Percentiles rank a stretch among this genome's conserved stretches.
Conservation (phyloP, 2,797 vertebrate species). For the Hylomyscus alleni region DNA sequence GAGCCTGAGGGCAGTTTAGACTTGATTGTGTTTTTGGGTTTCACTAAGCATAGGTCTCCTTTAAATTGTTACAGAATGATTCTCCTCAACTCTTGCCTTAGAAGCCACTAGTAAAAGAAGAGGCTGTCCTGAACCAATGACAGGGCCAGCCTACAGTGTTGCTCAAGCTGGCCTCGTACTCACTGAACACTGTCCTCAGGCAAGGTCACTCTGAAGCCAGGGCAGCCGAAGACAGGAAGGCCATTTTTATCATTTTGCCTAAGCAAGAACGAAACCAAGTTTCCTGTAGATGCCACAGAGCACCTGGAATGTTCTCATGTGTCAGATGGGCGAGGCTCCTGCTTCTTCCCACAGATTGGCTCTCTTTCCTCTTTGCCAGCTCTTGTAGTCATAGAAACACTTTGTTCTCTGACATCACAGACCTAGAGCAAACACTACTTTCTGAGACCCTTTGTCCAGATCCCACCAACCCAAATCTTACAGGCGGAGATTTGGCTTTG, state of each 20-base stretch:
- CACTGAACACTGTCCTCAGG: not conserved
- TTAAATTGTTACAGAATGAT: not conserved
- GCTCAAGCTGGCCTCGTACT: accelerated
- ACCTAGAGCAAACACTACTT: not conserved
- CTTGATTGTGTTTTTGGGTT: conserved; percentile 37
- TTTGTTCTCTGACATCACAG: not conserved
- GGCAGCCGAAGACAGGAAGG: not conserved
- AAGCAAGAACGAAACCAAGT: not conserved
- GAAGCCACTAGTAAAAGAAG: not conserved
- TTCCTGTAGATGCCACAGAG: not conserved
- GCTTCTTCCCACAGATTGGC: not conserved
- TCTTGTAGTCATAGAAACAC: not conserved
- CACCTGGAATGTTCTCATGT: not conserved
- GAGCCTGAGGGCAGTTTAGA: not conserved
- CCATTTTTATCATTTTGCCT: not conserved
- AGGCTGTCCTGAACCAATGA: not conserved
- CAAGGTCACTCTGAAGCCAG: not conserved
- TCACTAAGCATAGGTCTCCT: conserved; percentile 19
- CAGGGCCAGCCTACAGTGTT: not conserved
- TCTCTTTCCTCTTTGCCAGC: not conserved
- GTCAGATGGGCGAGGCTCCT: not conserved
- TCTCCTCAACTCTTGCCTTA: conserved; percentile 7
- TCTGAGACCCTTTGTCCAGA: not conserved
- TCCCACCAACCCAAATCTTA: not conserved
- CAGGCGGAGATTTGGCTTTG: not conserved